Evolutionary conservation across 2,888 invertebrate species (phyloP), one percentile per base, ranked within the genome.

Genomic region (Ophion slaviceki): DNA sequence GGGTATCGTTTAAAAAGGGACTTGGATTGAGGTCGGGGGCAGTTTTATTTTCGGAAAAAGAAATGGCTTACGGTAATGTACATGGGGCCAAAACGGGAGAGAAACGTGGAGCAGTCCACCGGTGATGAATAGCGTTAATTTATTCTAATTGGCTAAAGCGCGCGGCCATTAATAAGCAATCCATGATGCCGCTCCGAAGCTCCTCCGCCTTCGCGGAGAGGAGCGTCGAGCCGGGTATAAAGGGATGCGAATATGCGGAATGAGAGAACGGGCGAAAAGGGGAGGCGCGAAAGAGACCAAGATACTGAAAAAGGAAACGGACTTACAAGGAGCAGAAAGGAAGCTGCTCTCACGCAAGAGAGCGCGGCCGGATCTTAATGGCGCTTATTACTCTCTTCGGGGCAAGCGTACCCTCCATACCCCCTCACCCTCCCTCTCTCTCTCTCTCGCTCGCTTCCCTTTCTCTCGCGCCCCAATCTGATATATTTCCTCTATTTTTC

Each of bases 401-500:
- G 89, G 88, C 86, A 87, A 89, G 88, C 90, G 59, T 24, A 71
- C 61, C 32, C 32, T 72, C 68, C 72, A 11, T 53, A 5, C 2
- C 17, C 36, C 59, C 61, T 47, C 67, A 47, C 67, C 45, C 68
- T 17, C 80, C n/a, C 68, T 40, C 70, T 32, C 76, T 76, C 76
- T 68, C 77, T 62, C 40, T 40, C 72, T 72, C 72, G 2, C 5
- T 17, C 3, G 14, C 24, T 59, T 71, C 53, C 61, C 79, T 74
- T 72, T 47, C 67, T 64, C 67, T 62, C 62, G 24, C 80, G n/a
- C 68, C 70, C 72, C 80, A 74, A 90, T 91, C 90, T 92, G 91
- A 93, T 92, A 91, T 92, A 92, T 92, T 90, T 91, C 92, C 91
- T 91, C 91, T 92, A 93, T 93, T 93, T 93, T 93, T 93, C 92